A percentile compares a stretch with the other conserved stretches of the same genome.
Conservation (phyloP, 1,140 invertebrate genomes). For the Scaptodrosophila lebanonensis region DNA sequence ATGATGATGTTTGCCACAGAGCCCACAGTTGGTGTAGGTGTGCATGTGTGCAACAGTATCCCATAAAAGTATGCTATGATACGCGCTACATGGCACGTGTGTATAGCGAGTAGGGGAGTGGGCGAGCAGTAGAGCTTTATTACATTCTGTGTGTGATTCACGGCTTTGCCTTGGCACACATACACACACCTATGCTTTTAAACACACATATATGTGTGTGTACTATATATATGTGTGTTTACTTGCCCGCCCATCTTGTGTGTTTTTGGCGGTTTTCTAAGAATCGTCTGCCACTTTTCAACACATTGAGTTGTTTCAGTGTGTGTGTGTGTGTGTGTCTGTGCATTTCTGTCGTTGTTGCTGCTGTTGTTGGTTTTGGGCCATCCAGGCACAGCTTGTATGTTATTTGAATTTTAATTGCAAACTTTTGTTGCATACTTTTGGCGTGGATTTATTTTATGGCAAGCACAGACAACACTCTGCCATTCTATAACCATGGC, state of each 20-base stretch:
- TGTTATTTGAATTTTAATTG: conserved; percentile 76
- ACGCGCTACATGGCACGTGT: conserved; percentile 31
- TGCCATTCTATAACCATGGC: background rate
- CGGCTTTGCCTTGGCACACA: background rate
- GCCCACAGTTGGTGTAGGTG: background rate
- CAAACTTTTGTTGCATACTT: conserved; percentile 70
- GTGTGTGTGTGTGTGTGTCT: background rate
- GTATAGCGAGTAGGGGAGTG: background rate
- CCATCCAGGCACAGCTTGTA: conserved; percentile 32
- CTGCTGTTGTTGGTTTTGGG: background rate
- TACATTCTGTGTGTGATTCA: conserved; percentile 42
- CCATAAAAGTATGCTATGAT: conserved; percentile 37
- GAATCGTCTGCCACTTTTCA: conserved; percentile 62
- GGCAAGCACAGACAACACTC: conserved; percentile 3
- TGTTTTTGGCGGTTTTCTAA: conserved; percentile 62
- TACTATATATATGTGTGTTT: conserved; percentile 6
- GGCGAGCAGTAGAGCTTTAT: conserved; percentile 55
- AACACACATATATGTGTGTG: conserved; percentile 23
- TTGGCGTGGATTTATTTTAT: conserved; percentile 65
- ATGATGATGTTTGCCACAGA: conserved; percentile 66
- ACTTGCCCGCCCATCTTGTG: conserved; percentile 1
- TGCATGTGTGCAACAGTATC: conserved; percentile 18
- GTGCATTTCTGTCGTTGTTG: background rate
- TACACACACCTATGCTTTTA: conserved; percentile 47
- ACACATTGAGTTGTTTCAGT: conserved; percentile 53